Evolutionary conservation across 2,888 invertebrate genomes (phyloP), one percentile per base, ranked within the genome.

Genomic region (Meliscaeva auricollis): DNA sequence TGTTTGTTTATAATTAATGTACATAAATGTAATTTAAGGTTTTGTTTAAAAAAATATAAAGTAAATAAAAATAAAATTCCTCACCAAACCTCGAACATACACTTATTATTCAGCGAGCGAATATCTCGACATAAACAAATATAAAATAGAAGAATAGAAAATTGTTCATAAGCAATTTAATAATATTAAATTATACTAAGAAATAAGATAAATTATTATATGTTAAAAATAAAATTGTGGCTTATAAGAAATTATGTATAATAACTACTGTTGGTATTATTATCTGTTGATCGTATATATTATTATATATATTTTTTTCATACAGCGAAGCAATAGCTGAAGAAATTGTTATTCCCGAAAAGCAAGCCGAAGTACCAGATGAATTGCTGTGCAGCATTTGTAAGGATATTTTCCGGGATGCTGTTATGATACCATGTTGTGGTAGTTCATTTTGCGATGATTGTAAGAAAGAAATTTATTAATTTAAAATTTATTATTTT

Each of bases 361-460:
- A 90, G 69, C 95, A 94, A 88, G 94, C 96, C 9, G 95, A 96
- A 89, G 96, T 99, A 73, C 99, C 99, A 0, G 96, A 97, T 87
- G 98, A 99, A 91, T 93, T 99, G 60, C 93, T 97, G 56, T 99
- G 99, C 93, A 96, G 96, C 76, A 94, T 99, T 76, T 99, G 99
- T 92, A 95, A 97, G 68, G 98, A 98, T 91, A 93, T 99, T 48
- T 94, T 99, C 85, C 95, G 96, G 0, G 99, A 99, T 92, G 99
- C 99, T 44, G 98, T 99, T 32, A 96, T 99, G 95, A 98, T 98
- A 91, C 98, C 98, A 0, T 99, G 99, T 91, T 99, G 99, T 92
- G 99, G 99, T 3, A 97, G 97, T 92, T 98, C 98, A 9, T 99
- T 98, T 93, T 99, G 99, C 92, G 99, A 99, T 92, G 99, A 99